Percentiles rank a stretch among this genome's conserved stretches.
phyloP scores from a whole-genome alignment of 2,888 invertebrate genomes.

The Taphrorychus bicolor region DNA sequence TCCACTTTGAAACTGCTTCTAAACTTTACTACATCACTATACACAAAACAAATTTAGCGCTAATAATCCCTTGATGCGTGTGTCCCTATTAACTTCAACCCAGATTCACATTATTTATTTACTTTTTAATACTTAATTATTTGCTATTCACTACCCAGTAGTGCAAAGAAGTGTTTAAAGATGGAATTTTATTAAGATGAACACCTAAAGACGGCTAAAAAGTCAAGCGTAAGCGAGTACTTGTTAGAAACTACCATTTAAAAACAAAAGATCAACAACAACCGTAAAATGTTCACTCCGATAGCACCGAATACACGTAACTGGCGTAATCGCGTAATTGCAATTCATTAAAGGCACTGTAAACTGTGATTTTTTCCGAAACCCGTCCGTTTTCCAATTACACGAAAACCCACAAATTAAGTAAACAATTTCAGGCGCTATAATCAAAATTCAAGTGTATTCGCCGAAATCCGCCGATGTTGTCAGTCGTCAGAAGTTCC shows the following conservation, averaged over 20 bases:
- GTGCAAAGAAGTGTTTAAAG: too few species aligned
- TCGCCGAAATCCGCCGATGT: constrained; percentile 58
- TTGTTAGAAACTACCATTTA: not conserved
- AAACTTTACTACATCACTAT: constrained; percentile 11
- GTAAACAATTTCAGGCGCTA: constrained; percentile 6
- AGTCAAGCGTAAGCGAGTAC: too few species aligned
- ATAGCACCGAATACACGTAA: not conserved
- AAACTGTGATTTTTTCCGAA: not conserved
- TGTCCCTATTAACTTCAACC: too few species aligned
- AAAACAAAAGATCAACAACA: not conserved
- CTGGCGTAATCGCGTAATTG: not conserved
- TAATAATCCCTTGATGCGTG: too few species aligned
- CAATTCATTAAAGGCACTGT: not conserved
- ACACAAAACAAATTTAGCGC: too few species aligned
- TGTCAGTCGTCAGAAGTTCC: constrained; percentile 58
- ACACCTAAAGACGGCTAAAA: too few species aligned
- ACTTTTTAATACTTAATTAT: too few species aligned
- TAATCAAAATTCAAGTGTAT: constrained; percentile 53
- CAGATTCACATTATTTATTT: too few species aligned
- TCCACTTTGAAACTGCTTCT: constrained; percentile 14
- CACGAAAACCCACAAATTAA: not conserved
- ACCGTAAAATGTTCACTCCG: constrained; percentile 1
- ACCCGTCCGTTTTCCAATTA: not conserved
- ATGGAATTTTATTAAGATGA: too few species aligned
- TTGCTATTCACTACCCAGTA: too few species aligned